phyloP scores from a whole-genome alignment of 2,888 invertebrate genomes.

The Scrobipalpa atriplicella region DNA sequence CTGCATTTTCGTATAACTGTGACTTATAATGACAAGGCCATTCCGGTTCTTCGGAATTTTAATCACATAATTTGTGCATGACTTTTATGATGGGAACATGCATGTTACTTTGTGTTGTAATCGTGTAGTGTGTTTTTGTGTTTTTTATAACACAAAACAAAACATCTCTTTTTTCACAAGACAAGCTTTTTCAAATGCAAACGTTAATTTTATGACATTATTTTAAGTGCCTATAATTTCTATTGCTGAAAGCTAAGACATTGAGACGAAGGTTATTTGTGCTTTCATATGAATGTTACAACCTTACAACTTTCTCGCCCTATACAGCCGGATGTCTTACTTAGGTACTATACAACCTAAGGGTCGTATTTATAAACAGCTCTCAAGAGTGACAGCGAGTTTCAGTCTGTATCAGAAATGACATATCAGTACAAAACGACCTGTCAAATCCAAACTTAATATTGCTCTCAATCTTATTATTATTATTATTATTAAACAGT shows the following conservation, averaged over 20 bases:
- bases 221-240: neutral
- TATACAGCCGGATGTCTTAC: neutral
- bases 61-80: slow-evolving; percentile 34
- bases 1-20: slow-evolving; percentile 17
- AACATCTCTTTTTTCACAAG: too few relatives aligned
- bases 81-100: slow-evolving; percentile 25
- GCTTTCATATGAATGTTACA: too few relatives aligned
- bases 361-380: too few relatives aligned
- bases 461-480: too few relatives aligned
- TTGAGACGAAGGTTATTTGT: neutral
- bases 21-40: slow-evolving; percentile 32
- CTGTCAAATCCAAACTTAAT: too few relatives aligned
- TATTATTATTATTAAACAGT: too few relatives aligned
- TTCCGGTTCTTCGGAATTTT: slow-evolving; percentile 33
- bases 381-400: too few relatives aligned
- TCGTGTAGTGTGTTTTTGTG: neutral
- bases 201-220: too few relatives aligned
- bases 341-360: neutral
- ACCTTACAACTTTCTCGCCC: neutral
- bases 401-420: too few relatives aligned
- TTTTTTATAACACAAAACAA: neutral
- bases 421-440: too few relatives aligned
- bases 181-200: too few relatives aligned
- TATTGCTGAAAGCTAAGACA: neutral
- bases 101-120: neutral